Evolutionary conservation across 2,797 vertebrate species (phyloP).

Genomic region (Yasuhikotakia modesta): DNA sequence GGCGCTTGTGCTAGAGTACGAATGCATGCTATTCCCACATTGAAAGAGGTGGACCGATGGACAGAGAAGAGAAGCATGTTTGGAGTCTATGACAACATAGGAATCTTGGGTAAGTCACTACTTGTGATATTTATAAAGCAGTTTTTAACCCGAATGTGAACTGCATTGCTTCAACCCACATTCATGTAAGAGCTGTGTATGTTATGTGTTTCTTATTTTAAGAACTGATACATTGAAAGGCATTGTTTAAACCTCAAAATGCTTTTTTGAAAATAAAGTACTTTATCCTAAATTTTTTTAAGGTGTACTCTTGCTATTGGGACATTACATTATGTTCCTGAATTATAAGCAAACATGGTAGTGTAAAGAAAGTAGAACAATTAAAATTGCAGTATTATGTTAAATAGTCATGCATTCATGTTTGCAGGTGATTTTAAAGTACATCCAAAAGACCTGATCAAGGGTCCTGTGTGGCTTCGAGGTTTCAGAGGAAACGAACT

Average conservation of each 20-base stretch:
- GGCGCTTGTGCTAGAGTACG: conserved; percentile 67
- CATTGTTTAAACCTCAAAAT: too few species aligned
- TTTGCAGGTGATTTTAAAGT: conserved; percentile 87
- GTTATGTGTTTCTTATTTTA: too few species aligned
- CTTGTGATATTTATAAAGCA: not conserved
- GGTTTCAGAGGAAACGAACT: conserved; percentile 90
- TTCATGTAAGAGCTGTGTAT: too few species aligned
- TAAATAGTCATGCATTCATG: not conserved
- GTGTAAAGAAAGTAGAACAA: not conserved
- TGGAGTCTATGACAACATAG: conserved; percentile 93
- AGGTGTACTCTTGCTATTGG: too few species aligned
- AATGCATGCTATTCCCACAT: conserved; percentile 76
- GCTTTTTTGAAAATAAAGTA: too few species aligned
- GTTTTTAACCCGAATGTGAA: not conserved
- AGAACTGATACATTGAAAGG: too few species aligned
- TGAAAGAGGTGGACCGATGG: conserved; percentile 87
- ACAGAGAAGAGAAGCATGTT: conserved; percentile 88
- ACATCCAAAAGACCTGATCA: conserved; percentile 87
- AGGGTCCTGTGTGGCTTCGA: conserved; percentile 84
- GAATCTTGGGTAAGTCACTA: conserved; percentile 82
- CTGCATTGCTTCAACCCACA: too few species aligned
- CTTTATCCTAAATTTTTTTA: not conserved
- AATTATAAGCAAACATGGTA: not conserved
- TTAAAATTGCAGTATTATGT: not conserved
- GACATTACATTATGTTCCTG: not conserved